Evolutionary conservation across 2,113 vertebrate species (phyloP).

Genomic region (Oncorhynchus gorbuscha): DNA sequence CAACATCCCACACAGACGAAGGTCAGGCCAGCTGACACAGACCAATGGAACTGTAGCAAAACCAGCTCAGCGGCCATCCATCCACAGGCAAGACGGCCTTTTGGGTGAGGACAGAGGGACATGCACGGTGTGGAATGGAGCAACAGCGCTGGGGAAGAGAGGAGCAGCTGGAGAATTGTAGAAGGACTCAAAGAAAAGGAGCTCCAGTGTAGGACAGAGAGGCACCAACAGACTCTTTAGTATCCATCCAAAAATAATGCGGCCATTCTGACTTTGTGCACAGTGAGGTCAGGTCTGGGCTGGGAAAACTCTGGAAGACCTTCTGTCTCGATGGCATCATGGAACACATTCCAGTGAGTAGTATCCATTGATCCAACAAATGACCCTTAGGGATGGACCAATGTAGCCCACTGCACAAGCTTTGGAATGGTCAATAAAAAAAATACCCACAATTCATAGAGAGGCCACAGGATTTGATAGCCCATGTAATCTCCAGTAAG

Average conservation of each 20-base stretch:
- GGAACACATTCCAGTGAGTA: slow-evolving; percentile 2
- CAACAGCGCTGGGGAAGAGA: not conserved
- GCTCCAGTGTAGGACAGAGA: slow-evolving; percentile 17
- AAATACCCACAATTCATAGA: slow-evolving; percentile 11
- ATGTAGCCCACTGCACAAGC: not conserved
- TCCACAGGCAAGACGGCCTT: slow-evolving; percentile 13
- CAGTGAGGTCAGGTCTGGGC: not conserved
- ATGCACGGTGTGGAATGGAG: not conserved
- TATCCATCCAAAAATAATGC: slow-evolving; percentile 24
- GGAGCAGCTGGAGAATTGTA: not conserved
- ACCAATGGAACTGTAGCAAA: not conserved
- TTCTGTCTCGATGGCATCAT: slow-evolving; percentile 10
- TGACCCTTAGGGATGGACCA: not conserved
- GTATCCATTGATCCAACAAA: slow-evolving; percentile 6
- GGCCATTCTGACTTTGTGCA: not conserved
- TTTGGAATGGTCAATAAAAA: not conserved
- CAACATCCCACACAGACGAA: not conserved
- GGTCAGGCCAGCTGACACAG: not conserved
- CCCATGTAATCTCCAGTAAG: slow-evolving; percentile 21
- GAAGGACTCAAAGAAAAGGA: not conserved
- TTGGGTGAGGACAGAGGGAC: slow-evolving; percentile 37
- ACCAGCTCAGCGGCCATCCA: not conserved
- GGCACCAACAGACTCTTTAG: slow-evolving; percentile 17
- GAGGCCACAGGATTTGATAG: slow-evolving; percentile 37
- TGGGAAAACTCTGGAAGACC: slow-evolving; percentile 8